Conservation (phyloP, 2,113 vertebrate species). For the Pterophyllum scalare region DNA sequence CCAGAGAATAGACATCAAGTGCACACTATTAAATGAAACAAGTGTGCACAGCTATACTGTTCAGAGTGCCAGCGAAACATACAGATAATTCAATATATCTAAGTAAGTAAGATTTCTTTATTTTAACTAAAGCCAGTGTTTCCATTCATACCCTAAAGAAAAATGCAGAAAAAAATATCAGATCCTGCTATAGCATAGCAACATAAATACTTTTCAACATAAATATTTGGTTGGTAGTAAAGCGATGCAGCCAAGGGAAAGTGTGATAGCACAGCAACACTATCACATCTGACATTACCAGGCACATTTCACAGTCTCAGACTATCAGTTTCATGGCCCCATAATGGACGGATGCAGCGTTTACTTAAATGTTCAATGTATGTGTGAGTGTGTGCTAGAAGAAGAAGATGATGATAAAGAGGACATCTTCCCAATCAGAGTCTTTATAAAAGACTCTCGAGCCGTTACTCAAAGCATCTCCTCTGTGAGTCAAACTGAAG, state of each 20-base stretch:
- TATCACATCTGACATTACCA: neutral
- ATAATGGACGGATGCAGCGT: slow-evolving; percentile 5
- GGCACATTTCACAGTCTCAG: slow-evolving; percentile 4
- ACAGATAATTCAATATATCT: too few relatives aligned
- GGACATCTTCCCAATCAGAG: slow-evolving; percentile 40
- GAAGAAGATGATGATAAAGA: slow-evolving; percentile 2
- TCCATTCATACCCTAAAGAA: too few relatives aligned
- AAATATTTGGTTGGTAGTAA: too few relatives aligned
- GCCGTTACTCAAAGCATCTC: neutral
- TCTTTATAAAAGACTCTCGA: slow-evolving; percentile 24
- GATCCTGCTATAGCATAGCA: too few relatives aligned
- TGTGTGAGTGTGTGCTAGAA: slow-evolving; percentile 6
- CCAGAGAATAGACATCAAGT: too few relatives aligned
- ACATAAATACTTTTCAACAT: too few relatives aligned
- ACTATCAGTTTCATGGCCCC: slow-evolving; percentile 1
- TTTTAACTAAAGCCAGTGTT: too few relatives aligned
- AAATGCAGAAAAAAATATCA: too few relatives aligned
- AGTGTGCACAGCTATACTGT: neutral
- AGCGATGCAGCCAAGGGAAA: neutral
- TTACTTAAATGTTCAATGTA: neutral
- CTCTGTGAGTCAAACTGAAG: slow-evolving; percentile 3
- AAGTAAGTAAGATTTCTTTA: too few relatives aligned
- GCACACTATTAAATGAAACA: neutral
- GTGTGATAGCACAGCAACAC: slow-evolving; percentile 5
- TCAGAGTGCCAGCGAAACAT: neutral